Base-by-base conservation (phyloP, 64 coral and sea anemone genomes). In the Montipora efflorescens region DNA sequence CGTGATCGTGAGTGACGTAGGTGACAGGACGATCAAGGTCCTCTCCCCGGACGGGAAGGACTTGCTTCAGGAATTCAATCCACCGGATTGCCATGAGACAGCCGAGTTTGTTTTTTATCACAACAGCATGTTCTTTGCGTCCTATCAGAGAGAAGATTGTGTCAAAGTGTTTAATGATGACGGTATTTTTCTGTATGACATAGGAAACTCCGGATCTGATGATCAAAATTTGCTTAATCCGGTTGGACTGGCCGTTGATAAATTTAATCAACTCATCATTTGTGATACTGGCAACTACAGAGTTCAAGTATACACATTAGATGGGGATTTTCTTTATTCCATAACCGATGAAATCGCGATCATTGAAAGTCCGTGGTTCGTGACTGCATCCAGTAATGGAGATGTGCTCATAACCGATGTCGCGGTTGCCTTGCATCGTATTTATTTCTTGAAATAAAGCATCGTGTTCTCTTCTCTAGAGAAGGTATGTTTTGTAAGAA, bases 151-250 rank as follows among this genome's bases (percentile, higher is more conserved):
- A 47, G 55, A 21, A 19, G 46, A 91, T 57, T 74, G 51, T 59
- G 81, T 91, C 50, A 58, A 50, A 9, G 70, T 91, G 21, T 91
- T 91, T 20, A 47, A 75, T 13, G n/a, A 83, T 10, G 48, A 75
- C 13, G 90, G 90, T 36, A 15, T 21, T 5, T 75, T 59, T 16
- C 43, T 91, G 6, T 53, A 36, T 55, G 55, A 83, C 4, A 59
- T 81, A 46, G 90, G 90, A 20, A 59, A 71, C 4, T 13, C 73
- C 19, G 90, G 79, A 10, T 22, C 52, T 10, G 79, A 74, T 58
- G 79, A 62, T 57, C 53, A 57, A 1, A 62, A 75, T 11, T 74
- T 91, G 21, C 51, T 22, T 25, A 55, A 73, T 10, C 47, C 79
- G 5, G 64, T 45, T 52, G 90, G 90, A 9, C 21, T 91, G 18